Conservation (phyloP, 1,140 invertebrate genomes). For the Agrilus planipennis region DNA sequence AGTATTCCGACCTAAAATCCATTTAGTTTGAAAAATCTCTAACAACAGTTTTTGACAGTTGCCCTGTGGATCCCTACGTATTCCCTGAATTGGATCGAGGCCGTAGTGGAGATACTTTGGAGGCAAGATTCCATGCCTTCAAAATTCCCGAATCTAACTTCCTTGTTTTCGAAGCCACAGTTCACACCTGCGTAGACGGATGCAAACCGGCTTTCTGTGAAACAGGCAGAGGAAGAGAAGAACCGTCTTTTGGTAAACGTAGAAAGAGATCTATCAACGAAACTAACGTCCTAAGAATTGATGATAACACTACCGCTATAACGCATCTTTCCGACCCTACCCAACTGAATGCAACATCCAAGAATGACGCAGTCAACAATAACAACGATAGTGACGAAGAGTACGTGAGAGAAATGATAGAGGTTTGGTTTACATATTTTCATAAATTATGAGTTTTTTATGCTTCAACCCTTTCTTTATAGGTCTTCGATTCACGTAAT, state of each 20-base stretch:
- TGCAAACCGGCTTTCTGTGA: conserved; percentile 79
- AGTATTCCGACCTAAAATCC: conserved; percentile 13
- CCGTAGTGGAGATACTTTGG: conserved; percentile 72
- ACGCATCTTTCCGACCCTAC: too few relatives aligned
- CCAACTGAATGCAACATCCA: too few relatives aligned
- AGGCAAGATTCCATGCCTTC: conserved; percentile 86
- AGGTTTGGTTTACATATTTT: conserved; percentile 39
- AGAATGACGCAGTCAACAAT: conserved; percentile 13
- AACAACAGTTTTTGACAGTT: conserved; percentile 41
- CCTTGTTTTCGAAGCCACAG: conserved; percentile 85
- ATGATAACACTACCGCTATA: conserved; percentile 8
- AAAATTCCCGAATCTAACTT: conserved; percentile 93
- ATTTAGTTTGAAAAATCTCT: conserved; percentile 1
- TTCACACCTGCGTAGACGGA: conserved; percentile 75
- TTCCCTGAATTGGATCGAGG: conserved; percentile 82
- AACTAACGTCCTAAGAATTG: conserved; percentile 23
- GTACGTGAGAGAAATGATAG: conserved; percentile 76
- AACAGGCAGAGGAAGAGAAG: conserved; percentile 34
- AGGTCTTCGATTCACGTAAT: conserved; percentile 58
- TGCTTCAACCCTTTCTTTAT: not conserved
- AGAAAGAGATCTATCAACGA: conserved; percentile 47
- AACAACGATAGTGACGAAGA: conserved; percentile 47
- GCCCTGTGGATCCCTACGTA: conserved; percentile 82
- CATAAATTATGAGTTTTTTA: not conserved
- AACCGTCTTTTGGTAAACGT: conserved; percentile 60